phyloP scores from a whole-genome alignment of 2,113 vertebrate species.

The Passer montanus region DNA sequence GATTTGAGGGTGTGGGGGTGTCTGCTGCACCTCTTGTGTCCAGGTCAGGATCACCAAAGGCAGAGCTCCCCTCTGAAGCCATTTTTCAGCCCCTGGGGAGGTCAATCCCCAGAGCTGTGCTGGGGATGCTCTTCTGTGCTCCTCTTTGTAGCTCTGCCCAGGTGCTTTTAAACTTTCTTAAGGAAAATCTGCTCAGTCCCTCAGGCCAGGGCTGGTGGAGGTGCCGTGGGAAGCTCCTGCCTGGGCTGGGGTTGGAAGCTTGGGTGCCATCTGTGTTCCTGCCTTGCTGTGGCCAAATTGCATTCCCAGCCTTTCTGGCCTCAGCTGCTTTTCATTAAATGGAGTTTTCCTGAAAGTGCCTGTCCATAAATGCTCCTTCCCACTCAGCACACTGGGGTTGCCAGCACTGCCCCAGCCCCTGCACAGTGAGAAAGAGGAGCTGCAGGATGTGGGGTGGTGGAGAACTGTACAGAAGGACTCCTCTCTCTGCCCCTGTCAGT shows the following conservation, averaged over 20 bases:
- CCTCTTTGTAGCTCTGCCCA: not conserved
- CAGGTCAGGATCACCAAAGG: not conserved
- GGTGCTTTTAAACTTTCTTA: constrained; percentile 25
- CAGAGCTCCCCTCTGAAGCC: not conserved
- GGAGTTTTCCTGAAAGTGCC: constrained; percentile 19
- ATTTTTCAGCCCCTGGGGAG: not conserved
- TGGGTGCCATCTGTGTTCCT: not conserved
- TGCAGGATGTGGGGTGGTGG: not conserved
- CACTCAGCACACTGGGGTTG: not conserved
- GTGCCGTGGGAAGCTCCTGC: not conserved
- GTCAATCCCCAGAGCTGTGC: not conserved
- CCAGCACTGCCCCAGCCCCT: not conserved
- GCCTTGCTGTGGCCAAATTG: not conserved
- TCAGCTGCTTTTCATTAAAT: not conserved
- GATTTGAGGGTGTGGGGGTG: not conserved
- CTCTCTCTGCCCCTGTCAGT: not conserved
- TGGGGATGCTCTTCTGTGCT: not conserved
- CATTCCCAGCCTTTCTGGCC: not conserved
- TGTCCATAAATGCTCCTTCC: constrained; percentile 16
- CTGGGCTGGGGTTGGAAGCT: not conserved
- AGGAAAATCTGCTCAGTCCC: not conserved
- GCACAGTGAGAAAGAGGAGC: not conserved
- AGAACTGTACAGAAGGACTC: not conserved
- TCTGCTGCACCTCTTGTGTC: not conserved
- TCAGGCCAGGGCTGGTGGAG: not conserved